Base-by-base conservation (phyloP, 2,888 invertebrate genomes). In the Caenorhabditis panamensis region DNA sequence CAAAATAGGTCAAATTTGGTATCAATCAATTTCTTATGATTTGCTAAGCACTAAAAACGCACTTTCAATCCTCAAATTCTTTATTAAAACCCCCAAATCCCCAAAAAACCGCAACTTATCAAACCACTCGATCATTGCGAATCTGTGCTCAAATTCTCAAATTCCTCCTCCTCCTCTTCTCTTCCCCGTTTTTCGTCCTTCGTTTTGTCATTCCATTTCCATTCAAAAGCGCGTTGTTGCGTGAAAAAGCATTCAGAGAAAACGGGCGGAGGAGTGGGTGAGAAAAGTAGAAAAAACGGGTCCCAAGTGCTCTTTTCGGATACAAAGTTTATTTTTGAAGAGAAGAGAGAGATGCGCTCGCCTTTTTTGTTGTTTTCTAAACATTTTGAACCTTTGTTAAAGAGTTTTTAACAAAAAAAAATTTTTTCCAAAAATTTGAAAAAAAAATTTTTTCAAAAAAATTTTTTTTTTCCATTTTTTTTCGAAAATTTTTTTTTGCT, bases 201-300 rank as follows among this genome's bases (percentile, higher is more conserved):
- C 58, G 5, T n/a, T 58, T 58, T 18, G 11, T 11, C 20, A 20
- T 16, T 36, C 24, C 44, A 22, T 41, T 41, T 24, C 22, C 37
- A 41, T 41, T 41, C 24, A 41, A 41, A 41, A 44, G 59, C 58
- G 59, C 59, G 59, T 59, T 59, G 59, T 59, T 59, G 59, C 59
- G 59, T 59, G 59, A 59, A 59, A 59, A 41, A 44, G 41, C 59
- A 59, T 59, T 41, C 44, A 20, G 24, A 51, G 51, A 11, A 41
- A n/a, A n/a, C n/a, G n/a, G n/a, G 24, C 18, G 13, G 51, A 5
- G 4, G 13, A n/a, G 44, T 9, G 44, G 5, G n/a, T 3, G 13
- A 44, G 13, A 44, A 44, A 16, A 44, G n/a, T 9, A 44, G n/a
- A 44, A 44, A 44, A 44, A 41, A 6, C 41, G 13, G 4, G 16